phyloP scores from a whole-genome alignment of 30 jellyfish, hydroid and myxozoan genomes.

The Hydractinia symbiolongicarpus region DNA sequence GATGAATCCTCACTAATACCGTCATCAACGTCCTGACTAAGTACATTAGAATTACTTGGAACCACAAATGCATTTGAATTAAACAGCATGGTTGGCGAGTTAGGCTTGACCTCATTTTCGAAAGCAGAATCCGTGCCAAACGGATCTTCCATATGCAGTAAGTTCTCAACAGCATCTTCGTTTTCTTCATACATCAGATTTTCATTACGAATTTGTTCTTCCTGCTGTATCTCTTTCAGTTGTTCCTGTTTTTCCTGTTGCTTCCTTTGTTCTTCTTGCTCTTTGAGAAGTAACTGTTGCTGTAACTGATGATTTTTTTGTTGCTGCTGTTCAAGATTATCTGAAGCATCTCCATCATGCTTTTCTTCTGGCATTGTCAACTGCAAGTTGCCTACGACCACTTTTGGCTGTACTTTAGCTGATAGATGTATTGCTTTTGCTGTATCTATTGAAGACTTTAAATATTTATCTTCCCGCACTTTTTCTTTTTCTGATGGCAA shows the following conservation, averaged over 20 bases:
- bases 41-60: no score
- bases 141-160: conserved; percentile 4
- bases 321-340: not conserved
- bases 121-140: not conserved
- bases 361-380: not conserved
- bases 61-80: no score
- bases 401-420: no score
- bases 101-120: no score
- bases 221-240: no score
- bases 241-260: no score
- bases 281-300: not conserved
- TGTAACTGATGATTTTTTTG: not conserved
- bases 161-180: conserved; percentile 35
- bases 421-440: not conserved
- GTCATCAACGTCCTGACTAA: no score
- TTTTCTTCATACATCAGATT: conserved; percentile 8
- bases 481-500: not conserved
- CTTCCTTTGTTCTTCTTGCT: no score
- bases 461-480: not conserved
- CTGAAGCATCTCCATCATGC: not conserved
- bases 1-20: no score
- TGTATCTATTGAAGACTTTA: not conserved
- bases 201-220: not conserved
- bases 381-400: not conserved
- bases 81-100: no score